These are phyloP conservation scores for Lucilia sericata DNA, from an alignment of 1,140 invertebrate genomes.

Conservation along the genomic window DNA sequence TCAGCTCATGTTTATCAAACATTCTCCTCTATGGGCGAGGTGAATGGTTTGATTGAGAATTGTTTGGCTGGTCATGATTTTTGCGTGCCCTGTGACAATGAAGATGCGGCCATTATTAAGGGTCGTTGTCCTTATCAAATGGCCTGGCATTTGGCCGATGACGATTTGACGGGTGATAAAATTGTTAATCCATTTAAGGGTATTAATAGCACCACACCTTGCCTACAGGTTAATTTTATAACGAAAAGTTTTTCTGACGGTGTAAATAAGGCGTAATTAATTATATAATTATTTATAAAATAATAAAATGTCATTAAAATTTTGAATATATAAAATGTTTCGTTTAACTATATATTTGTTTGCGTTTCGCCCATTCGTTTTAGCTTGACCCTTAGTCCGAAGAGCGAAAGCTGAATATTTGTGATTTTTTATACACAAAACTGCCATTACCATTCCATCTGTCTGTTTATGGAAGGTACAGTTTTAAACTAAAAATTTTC, in stretches of 20 bases:
- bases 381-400: too few relatives aligned
- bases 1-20: constrained; percentile 28
- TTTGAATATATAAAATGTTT: too few relatives aligned
- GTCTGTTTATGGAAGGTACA: too few relatives aligned
- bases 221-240: constrained; percentile 47
- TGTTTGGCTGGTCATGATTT: constrained; percentile 43
- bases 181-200: constrained; percentile 47
- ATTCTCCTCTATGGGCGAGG: constrained; percentile 41
- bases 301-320: too few relatives aligned
- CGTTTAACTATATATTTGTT: too few relatives aligned
- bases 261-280: not conserved
- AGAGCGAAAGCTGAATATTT: too few relatives aligned
- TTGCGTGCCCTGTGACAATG: constrained; percentile 41
- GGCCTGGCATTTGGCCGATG: constrained; percentile 47
- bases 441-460: too few relatives aligned
- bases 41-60: constrained; percentile 39
- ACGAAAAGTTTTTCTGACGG: not conserved
- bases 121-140: constrained; percentile 47
- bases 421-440: too few relatives aligned
- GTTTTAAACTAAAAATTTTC: too few relatives aligned
- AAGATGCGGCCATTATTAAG: not conserved
- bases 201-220: constrained; percentile 45
- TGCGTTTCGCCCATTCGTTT: too few relatives aligned
- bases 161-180: constrained; percentile 45
- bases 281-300: too few relatives aligned